Conservation (phyloP, 1,140 invertebrate species). For the Bursaphelenchus mucronatus region DNA sequence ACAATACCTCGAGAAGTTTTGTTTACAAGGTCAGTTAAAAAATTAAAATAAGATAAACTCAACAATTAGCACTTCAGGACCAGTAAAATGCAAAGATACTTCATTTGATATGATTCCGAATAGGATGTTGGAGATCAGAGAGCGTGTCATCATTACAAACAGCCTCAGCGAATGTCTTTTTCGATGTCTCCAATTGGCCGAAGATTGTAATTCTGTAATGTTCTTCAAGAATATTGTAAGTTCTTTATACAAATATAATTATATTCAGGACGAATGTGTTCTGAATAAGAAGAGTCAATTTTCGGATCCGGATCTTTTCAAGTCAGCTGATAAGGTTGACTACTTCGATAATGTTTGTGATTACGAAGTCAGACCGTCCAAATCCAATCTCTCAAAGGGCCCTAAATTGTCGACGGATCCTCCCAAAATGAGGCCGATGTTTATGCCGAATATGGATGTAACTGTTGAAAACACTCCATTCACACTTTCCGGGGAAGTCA, state of each 20-base stretch:
- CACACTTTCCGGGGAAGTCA: neutral
- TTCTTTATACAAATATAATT: constrained; percentile 17
- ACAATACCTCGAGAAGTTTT: constrained; percentile 54
- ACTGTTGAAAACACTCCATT: constrained; percentile 18
- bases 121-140: constrained; percentile 40
- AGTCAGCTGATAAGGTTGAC: constrained; percentile 40
- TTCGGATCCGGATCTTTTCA: constrained; percentile 50
- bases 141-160: constrained; percentile 35
- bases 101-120: constrained; percentile 50
- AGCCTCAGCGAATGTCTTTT: constrained; percentile 41
- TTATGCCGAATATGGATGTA: neutral
- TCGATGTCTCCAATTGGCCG: constrained; percentile 31
- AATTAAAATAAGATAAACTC: constrained; percentile 1
- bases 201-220: constrained; percentile 46
- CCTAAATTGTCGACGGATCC: too few species aligned
- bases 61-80: constrained; percentile 25
- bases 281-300: constrained; percentile 51
- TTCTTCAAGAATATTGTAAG: constrained; percentile 40
- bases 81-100: constrained; percentile 41
- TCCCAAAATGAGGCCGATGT: constrained; percentile 24
- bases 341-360: constrained; percentile 60
- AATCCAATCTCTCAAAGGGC: too few species aligned
- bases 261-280: constrained; percentile 53
- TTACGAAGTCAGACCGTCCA: constrained; percentile 9
- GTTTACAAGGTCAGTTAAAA: constrained; percentile 36